Percentiles rank a stretch among this genome's conserved stretches.
These are phyloP conservation scores for Gallirallus australis DNA, from an alignment of 2,797 vertebrate species.

Conservation along the genomic window DNA sequence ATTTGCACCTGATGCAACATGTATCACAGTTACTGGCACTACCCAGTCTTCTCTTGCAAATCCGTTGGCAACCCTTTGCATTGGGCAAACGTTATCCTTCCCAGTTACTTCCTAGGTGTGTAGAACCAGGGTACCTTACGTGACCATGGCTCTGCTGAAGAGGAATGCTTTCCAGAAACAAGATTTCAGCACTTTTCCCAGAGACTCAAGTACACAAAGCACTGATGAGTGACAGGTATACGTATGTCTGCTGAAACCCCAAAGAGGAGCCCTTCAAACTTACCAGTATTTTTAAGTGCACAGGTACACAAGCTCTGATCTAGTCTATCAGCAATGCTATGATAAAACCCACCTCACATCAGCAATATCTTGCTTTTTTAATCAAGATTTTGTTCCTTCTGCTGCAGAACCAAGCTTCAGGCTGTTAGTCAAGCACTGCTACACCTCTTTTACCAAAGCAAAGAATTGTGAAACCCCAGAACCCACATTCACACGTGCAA, in stretches of 20 bases:
- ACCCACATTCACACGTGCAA: background rate
- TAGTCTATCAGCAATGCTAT: background rate
- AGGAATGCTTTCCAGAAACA: background rate
- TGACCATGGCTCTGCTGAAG: constrained; percentile 8
- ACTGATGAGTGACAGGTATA: background rate
- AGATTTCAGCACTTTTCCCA: background rate
- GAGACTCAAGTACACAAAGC: background rate
- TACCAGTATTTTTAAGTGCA: background rate
- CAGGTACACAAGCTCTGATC: background rate
- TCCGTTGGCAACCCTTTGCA: background rate
- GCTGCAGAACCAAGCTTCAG: background rate
- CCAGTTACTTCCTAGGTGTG: background rate
- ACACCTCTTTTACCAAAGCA: background rate
- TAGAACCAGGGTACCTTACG: background rate
- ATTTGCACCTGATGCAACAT: background rate
- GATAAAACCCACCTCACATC: background rate
- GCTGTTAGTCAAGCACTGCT: background rate
- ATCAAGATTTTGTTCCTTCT: background rate
- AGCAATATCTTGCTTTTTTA: background rate
- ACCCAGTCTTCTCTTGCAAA: background rate
- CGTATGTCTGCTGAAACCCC: background rate
- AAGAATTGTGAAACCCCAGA: background rate
- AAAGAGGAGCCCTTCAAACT: background rate
- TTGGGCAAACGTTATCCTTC: background rate
- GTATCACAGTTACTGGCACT: background rate